phyloP scores from a whole-genome alignment of 2,113 vertebrate species.

The Lycaon pictus region DNA sequence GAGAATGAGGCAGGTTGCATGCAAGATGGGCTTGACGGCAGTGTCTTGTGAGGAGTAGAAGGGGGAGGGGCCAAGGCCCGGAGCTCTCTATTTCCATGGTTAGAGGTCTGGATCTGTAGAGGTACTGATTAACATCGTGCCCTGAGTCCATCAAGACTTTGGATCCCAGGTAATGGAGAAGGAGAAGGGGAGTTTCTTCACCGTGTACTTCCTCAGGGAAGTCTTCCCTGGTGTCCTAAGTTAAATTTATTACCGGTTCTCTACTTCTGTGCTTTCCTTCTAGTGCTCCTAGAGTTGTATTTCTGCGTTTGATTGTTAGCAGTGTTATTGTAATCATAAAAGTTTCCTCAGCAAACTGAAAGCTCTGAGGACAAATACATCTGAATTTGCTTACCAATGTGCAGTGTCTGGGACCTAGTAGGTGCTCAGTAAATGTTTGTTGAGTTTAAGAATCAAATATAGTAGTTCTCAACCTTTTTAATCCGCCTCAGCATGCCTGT shows the following conservation, averaged over 20 bases:
- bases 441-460: neutral
- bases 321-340: neutral
- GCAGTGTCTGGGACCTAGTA: neutral
- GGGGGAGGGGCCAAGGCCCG: neutral
- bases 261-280: neutral
- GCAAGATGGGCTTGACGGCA: neutral
- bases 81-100: neutral
- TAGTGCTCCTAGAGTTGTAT: neutral
- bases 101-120: neutral
- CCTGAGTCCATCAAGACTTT: neutral
- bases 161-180: neutral
- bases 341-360: neutral
- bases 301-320: constrained; percentile 2
- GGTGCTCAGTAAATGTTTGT: neutral
- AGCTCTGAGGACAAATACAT: neutral
- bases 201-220: neutral
- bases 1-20: neutral
- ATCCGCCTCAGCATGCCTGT: neutral
- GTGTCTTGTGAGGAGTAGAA: neutral
- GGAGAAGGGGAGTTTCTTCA: neutral
- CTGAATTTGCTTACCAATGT: neutral
- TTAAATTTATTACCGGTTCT: neutral
- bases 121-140: neutral
- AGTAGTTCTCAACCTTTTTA: neutral
- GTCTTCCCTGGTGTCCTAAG: neutral